A percentile compares a stretch with the other conserved stretches of the same genome.
Conservation (phyloP, 2,113 vertebrate genomes). For the Petrocephalus microphthalmus region DNA sequence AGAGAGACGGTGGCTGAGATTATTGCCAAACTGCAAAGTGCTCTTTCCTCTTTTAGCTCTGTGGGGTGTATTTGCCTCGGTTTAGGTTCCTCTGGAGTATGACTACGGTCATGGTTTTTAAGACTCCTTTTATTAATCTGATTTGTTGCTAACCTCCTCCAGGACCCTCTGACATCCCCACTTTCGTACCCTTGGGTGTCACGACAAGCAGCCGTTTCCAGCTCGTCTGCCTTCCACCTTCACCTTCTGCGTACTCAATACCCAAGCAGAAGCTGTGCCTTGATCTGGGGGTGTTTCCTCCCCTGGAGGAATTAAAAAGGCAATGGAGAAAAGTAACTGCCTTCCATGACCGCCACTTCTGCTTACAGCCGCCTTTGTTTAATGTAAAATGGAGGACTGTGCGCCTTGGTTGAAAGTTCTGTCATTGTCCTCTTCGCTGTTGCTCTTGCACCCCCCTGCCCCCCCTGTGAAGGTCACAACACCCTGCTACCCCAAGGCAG, state of each 20-base stretch:
- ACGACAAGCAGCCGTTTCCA: slow-evolving; percentile 23
- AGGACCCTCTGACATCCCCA: slow-evolving; percentile 23
- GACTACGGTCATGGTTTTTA: slow-evolving; percentile 14
- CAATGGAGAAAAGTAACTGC: slow-evolving; percentile 40
- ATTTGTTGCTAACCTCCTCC: slow-evolving; percentile 21
- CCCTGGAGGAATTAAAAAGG: slow-evolving; percentile 47
- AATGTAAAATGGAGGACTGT: slow-evolving; percentile 10
- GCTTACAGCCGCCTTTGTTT: neutral
- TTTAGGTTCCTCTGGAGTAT: slow-evolving; percentile 32
- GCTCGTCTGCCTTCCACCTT: slow-evolving; percentile 6
- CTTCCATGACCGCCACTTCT: neutral
- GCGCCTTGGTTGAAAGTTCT: neutral
- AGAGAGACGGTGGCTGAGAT: slow-evolving; percentile 42
- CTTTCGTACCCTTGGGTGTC: slow-evolving; percentile 22
- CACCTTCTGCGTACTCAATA: slow-evolving; percentile 25
- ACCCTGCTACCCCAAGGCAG: neutral
- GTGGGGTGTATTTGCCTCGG: neutral
- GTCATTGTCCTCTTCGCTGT: neutral
- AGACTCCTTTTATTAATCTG: slow-evolving; percentile 14
- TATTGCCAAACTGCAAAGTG: slow-evolving; percentile 43
- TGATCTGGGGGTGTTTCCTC: slow-evolving; percentile 32
- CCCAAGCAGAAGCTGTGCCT: slow-evolving; percentile 21
- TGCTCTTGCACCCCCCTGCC: neutral
- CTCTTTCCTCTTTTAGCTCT: neutral
- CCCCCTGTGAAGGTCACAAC: neutral